Evolutionary conservation across 1,140 invertebrate genomes (phyloP).

Genomic region (Drosophila rhopaloa): DNA sequence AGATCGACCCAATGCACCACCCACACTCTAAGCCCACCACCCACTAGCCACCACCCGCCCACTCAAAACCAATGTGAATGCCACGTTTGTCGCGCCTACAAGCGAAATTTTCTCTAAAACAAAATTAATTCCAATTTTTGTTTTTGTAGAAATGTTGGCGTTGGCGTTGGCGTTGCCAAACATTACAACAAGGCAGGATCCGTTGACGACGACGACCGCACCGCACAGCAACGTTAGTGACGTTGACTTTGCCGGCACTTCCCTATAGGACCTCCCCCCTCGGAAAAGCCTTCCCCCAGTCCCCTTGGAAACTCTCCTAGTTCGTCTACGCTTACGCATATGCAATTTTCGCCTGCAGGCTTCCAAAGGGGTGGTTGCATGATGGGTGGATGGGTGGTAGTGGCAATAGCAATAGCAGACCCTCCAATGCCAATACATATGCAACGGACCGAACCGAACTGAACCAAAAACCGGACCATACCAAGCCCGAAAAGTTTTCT

Average conservation of each 20-base stretch:
- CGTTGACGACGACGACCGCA: constrained; percentile 55
- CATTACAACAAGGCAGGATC: constrained; percentile 59
- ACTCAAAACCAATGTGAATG: constrained; percentile 10
- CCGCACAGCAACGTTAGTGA: constrained; percentile 45
- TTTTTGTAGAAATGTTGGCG: constrained; percentile 82
- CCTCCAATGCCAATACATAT: constrained; percentile 44
- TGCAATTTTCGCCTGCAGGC: constrained; percentile 79
- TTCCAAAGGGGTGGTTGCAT: constrained; percentile 31
- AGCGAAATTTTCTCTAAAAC: constrained; percentile 81
- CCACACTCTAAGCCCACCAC: neutral
- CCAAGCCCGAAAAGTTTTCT: constrained; percentile 63
- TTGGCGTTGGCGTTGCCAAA: constrained; percentile 69
- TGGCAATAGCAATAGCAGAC: neutral
- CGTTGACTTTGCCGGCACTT: constrained; percentile 70
- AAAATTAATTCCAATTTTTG: constrained; percentile 83
- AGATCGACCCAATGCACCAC: constrained; percentile 22
- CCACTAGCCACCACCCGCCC: neutral
- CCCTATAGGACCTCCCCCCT: constrained; percentile 14
- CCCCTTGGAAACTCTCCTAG: constrained; percentile 27
- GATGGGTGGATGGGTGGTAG: neutral
- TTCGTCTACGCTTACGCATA: constrained; percentile 61
- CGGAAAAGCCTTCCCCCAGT: constrained; percentile 4
- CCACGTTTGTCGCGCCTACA: constrained; percentile 58
- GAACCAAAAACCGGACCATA: constrained; percentile 18
- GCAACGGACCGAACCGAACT: constrained; percentile 32